Base-by-base conservation (phyloP, 2,113 vertebrate genomes). In the Saccopteryx leptura region DNA sequence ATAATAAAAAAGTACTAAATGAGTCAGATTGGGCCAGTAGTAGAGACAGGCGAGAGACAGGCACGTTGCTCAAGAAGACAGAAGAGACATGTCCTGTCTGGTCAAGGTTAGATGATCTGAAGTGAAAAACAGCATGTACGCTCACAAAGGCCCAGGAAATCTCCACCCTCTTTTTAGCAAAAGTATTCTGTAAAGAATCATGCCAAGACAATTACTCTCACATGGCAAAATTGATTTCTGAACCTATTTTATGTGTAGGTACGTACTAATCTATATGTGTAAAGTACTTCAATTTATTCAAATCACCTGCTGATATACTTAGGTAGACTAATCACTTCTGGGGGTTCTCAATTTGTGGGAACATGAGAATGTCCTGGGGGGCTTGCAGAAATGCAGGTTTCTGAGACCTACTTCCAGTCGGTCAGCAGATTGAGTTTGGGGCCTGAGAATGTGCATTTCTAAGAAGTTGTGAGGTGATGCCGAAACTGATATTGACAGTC, bases 51-150 rank as follows among this genome's bases (percentile, higher is more conserved):
- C 24, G 79, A 65, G 56, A 84, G 31, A 72, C 6, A 90, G 50
- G 88, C 11, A 66, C 11, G 17, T 7, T 72, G 5, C 50, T 87
- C 52, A 84, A 69, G 74, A 88, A 78, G 28, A 93, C 4, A 56
- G 50, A 76, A 39, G 10, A 94, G 23, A 69, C 46, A 60, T 84
- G 18, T 50, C n/a, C 63, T 76, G n/a, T 52, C 10, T 75, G 13
- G 18, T 79, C 48, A 95, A 75, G 11, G 9, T 56, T 66, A 95
- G 74, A 93, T 69, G 63, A 96, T 85, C 15, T 65, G 24, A 97
- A 89, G 31, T 72, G 39, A 78, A 82, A 21, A 18, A 86, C 9
- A 50, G 12, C 52, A 85, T 26, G 17, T 21, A 58, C 2, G 46
- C 5, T 69, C 58, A 80, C 12, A 54, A 88, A 92, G 33, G 2